phyloP scores from a whole-genome alignment of 1,140 invertebrate genomes.

The Argopecten irradians region DNA sequence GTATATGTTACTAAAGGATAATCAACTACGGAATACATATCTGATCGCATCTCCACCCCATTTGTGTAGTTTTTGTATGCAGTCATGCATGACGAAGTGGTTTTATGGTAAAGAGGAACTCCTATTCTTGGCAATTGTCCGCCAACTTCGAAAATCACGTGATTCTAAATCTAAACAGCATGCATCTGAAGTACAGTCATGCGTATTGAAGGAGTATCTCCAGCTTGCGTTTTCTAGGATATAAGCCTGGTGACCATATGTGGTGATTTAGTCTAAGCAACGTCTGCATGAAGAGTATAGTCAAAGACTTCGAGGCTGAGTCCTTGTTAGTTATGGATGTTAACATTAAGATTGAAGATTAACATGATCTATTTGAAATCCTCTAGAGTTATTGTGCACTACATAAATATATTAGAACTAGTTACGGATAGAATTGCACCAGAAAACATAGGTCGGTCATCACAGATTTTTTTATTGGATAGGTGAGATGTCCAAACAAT shows the following conservation, averaged over 20 bases:
- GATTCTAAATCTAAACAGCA: neutral
- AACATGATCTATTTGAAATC: too few species aligned
- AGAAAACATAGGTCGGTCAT: neutral
- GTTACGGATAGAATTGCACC: neutral
- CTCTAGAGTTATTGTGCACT: too few species aligned
- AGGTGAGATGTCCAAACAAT: neutral
- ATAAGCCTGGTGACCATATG: neutral
- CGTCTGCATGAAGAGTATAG: neutral
- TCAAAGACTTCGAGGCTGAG: neutral
- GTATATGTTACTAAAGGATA: neutral
- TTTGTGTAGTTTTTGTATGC: neutral
- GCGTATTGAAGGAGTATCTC: neutral
- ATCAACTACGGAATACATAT: neutral
- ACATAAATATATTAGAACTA: too few species aligned
- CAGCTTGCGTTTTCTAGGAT: neutral
- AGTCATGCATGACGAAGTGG: neutral
- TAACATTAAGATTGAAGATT: too few species aligned
- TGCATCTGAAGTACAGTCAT: neutral
- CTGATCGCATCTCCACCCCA: neutral
- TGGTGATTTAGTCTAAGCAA: neutral
- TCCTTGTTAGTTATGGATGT: neutral
- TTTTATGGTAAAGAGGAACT: neutral
- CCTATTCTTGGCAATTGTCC: neutral
- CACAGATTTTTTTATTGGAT: slow-evolving; percentile 10
- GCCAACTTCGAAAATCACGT: neutral